Evolutionary conservation across 2,888 invertebrate genomes (phyloP).

Genomic region (Drosophila phalerata): DNA sequence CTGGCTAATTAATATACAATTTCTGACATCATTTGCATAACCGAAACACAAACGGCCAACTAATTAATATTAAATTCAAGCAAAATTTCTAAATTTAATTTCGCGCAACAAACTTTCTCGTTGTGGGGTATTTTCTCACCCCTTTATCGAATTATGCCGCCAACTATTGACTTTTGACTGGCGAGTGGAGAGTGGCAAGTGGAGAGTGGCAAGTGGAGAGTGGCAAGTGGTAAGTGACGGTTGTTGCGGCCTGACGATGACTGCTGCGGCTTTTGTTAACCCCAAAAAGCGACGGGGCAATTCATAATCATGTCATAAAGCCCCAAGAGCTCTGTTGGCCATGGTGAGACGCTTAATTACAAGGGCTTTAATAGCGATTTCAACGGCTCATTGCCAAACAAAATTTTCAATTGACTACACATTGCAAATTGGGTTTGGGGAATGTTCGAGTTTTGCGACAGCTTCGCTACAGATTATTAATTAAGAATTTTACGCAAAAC

Average conservation of each 20-base stretch:
- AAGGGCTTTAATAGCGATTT: constrained; percentile 82
- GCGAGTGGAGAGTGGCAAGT: constrained; percentile 17
- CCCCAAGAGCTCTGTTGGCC: constrained; percentile 48
- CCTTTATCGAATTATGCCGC: constrained; percentile 32
- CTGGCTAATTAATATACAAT: constrained; percentile 68
- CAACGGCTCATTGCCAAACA: constrained; percentile 81
- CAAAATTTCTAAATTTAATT: constrained; percentile 72
- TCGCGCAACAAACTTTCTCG: constrained; percentile 57
- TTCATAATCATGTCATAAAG: constrained; percentile 81
- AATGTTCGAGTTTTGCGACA: constrained; percentile 27
- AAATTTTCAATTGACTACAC: constrained; percentile 81
- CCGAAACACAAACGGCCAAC: constrained; percentile 62
- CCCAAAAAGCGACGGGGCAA: constrained; percentile 65
- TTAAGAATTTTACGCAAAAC: constrained; percentile 81
- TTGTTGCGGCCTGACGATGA: constrained; percentile 46
- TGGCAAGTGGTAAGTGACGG: constrained; percentile 39
- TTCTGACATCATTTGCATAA: constrained; percentile 64
- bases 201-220: constrained; percentile 23
- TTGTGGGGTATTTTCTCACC: background rate
- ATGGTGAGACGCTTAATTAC: constrained; percentile 82
- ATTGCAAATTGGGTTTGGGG: constrained; percentile 22
- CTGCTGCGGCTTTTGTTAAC: constrained; percentile 74
- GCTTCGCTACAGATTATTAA: constrained; percentile 83
- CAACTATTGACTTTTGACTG: constrained; percentile 80
- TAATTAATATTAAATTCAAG: constrained; percentile 79